These are phyloP conservation scores for Drosophila neonasuta DNA, from an alignment of 2,888 invertebrate species.

Conservation along the genomic window DNA sequence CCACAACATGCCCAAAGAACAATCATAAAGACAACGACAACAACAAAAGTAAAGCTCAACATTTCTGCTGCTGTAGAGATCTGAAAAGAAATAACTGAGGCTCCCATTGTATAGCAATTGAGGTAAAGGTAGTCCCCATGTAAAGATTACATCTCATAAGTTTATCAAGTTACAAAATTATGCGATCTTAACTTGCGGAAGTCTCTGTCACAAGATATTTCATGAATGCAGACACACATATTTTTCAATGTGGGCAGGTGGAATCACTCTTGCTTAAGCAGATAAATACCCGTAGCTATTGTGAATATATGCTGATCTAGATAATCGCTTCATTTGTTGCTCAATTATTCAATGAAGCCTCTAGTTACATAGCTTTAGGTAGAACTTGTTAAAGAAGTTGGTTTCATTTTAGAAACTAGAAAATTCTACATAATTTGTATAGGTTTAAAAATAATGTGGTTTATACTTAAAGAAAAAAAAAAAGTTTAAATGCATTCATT, in stretches of 20 bases:
- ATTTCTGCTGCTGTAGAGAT: constrained; percentile 33
- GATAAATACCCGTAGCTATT: background rate
- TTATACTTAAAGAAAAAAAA: too few species aligned
- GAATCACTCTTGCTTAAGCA: background rate
- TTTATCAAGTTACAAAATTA: constrained; percentile 24
- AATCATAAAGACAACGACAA: constrained; percentile 22
- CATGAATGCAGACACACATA: background rate
- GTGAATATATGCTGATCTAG: background rate
- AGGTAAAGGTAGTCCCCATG: constrained; percentile 21
- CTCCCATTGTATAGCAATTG: constrained; percentile 45
- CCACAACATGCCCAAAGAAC: constrained; percentile 62
- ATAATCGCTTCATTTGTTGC: background rate
- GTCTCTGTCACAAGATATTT: constrained; percentile 19
- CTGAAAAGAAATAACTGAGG: constrained; percentile 18
- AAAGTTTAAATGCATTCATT: too few species aligned
- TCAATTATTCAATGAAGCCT: background rate
- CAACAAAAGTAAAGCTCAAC: constrained; percentile 51
- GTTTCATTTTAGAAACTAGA: too few species aligned
- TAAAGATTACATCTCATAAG: constrained; percentile 24
- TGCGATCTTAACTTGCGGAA: constrained; percentile 32
- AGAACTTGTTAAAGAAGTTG: too few species aligned
- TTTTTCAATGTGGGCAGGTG: constrained; percentile 21
- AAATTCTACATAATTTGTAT: too few species aligned
- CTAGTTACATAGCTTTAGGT: background rate
- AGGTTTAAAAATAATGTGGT: too few species aligned